A percentile compares a stretch with the other conserved stretches of the same genome.
Evolutionary conservation across 2,113 vertebrate species (phyloP).

Genomic region (Mustelus asterias): DNA sequence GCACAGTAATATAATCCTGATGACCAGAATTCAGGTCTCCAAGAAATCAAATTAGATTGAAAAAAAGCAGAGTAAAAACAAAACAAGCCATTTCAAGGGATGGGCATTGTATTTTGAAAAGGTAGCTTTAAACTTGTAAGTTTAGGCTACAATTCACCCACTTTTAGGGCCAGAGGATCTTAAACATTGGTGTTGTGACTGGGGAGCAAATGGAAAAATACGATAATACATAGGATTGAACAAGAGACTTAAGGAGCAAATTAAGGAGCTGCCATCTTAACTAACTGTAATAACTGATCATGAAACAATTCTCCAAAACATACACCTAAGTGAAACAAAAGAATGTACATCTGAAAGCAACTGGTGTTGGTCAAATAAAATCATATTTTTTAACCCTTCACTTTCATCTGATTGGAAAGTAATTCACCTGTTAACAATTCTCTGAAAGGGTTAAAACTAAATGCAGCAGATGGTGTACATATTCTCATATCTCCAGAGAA

Average conservation of each 20-base stretch:
- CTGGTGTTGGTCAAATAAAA: not conserved
- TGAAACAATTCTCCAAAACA: not conserved
- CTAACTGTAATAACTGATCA: not conserved
- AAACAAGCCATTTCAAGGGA: not conserved
- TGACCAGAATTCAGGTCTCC: not conserved
- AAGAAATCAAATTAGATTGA: not conserved
- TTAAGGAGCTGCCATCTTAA: not conserved
- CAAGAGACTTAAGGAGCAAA: not conserved
- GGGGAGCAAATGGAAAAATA: not conserved
- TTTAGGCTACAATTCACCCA: not conserved
- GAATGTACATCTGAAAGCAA: too few species aligned
- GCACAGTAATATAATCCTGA: not conserved
- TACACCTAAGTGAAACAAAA: not conserved
- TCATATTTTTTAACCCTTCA: slow-evolving; percentile 37
- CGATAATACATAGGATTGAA: not conserved
- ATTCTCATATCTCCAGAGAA: slow-evolving; percentile 54
- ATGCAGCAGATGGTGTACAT: slow-evolving; percentile 59
- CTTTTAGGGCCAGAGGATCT: not conserved
- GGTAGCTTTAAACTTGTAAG: not conserved
- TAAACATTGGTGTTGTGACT: not conserved
- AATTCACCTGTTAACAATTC: slow-evolving; percentile 49
- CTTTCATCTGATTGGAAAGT: slow-evolving; percentile 41
- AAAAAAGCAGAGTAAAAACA: not conserved
- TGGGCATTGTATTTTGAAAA: not conserved
- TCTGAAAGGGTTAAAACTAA: slow-evolving; percentile 45